Percentiles rank a stretch among this genome's conserved stretches.
phyloP scores from a whole-genome alignment of 2,888 invertebrate genomes.

The Miltochrista miniata region DNA sequence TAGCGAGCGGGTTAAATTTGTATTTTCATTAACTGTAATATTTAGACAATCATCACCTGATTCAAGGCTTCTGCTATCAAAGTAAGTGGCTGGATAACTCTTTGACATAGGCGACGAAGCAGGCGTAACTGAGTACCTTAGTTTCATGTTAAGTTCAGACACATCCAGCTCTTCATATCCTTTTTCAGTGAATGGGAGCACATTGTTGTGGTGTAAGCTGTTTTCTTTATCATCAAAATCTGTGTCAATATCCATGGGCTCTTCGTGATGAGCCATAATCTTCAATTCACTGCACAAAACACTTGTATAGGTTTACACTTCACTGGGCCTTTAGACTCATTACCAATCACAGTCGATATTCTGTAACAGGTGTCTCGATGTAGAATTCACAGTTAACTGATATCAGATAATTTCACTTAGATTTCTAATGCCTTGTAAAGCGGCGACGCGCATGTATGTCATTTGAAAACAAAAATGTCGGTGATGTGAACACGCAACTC shows the following conservation, averaged over 20 bases:
- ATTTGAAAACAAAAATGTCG: slow-evolving; percentile 79
- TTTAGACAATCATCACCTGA: slow-evolving; percentile 46
- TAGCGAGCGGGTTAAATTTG: slow-evolving; percentile 62
- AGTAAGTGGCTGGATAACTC: slow-evolving; percentile 58
- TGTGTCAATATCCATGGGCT: slow-evolving; percentile 75
- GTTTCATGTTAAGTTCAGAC: slow-evolving; percentile 74
- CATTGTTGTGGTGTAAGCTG: slow-evolving; percentile 65
- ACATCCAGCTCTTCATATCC: slow-evolving; percentile 75
- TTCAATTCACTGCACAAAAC: slow-evolving; percentile 28
- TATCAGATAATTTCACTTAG: slow-evolving; percentile 71
- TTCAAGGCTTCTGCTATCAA: slow-evolving; percentile 52
- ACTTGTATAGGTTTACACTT: slow-evolving; percentile 23
- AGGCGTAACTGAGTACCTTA: slow-evolving; percentile 74
- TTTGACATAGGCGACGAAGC: slow-evolving; percentile 72
- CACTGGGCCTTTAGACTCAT: slow-evolving; percentile 19
- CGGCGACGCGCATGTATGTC: slow-evolving; percentile 69
- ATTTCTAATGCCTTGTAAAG: slow-evolving; percentile 69
- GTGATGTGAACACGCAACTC: slow-evolving; percentile 68
- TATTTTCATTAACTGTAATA: slow-evolving; percentile 44
- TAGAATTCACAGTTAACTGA: slow-evolving; percentile 70
- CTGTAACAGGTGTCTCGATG: slow-evolving; percentile 43
- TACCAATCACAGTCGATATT: slow-evolving; percentile 17
- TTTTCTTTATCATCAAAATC: slow-evolving; percentile 78
- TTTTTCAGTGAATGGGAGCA: slow-evolving; percentile 66
- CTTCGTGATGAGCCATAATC: slow-evolving; percentile 67